Conservation (phyloP, 2,888 invertebrate species). For the Colletes collaris region DNA sequence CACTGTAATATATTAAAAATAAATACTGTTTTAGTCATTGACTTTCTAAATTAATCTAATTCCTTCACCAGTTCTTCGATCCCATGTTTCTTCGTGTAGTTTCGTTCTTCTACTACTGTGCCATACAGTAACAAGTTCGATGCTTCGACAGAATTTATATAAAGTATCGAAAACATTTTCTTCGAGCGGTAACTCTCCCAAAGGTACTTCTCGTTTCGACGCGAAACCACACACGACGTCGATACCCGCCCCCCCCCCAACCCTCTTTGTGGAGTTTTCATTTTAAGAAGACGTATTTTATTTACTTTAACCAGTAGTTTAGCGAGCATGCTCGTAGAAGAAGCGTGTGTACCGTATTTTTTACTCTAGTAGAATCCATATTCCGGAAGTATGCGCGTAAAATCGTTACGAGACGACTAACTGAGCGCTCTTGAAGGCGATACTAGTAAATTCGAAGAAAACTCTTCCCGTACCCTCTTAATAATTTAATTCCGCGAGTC, state of each 20-base stretch:
- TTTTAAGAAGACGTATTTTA: conserved; percentile 34
- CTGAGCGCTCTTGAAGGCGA: not conserved
- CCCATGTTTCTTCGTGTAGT: conserved; percentile 4
- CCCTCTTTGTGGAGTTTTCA: not conserved
- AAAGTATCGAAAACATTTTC: conserved; percentile 44
- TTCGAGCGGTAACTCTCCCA: conserved; percentile 38
- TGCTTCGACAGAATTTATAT: conserved; percentile 42
- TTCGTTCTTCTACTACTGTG: conserved; percentile 11
- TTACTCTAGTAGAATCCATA: conserved; percentile 1
- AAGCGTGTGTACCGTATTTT: not conserved
- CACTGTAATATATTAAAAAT: too few relatives aligned
- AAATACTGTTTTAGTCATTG: too few relatives aligned
- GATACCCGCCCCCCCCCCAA: not conserved
- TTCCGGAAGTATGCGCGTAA: conserved; percentile 5
- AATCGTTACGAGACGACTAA: conserved; percentile 19
- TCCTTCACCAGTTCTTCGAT: not conserved
- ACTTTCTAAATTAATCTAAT: not conserved
- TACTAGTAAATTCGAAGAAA: not conserved
- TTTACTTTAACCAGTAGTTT: conserved; percentile 25
- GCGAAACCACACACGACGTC: conserved; percentile 42
- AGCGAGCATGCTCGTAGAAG: not conserved
- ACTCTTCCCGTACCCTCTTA: conserved; percentile 5
- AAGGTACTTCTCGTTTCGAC: conserved; percentile 25
- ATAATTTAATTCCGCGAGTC: conserved; percentile 21
- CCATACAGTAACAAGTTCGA: conserved; percentile 11